phyloP scores from a whole-genome alignment of 2,113 vertebrate species.

The Corythoichthys haematopterus region DNA sequence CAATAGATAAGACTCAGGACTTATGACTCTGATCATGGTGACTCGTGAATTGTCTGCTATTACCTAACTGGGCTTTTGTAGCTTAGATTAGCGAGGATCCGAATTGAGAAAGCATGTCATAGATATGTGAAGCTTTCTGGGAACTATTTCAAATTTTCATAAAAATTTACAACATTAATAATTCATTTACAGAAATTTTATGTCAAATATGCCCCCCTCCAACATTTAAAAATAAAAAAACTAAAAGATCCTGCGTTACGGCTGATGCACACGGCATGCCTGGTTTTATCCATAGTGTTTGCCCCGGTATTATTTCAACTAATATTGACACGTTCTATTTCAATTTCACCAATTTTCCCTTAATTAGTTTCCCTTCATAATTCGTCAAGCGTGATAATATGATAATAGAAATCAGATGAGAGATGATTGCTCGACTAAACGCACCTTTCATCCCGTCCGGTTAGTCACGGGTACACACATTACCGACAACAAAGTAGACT shows the following conservation, averaged over 20 bases:
- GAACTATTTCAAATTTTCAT: no score
- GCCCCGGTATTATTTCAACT: constrained; percentile 22
- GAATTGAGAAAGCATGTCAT: no score
- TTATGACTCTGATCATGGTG: no score
- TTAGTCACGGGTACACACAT: constrained; percentile 53
- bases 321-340: constrained; percentile 14
- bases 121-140: no score
- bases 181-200: neutral
- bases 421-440: constrained; percentile 11
- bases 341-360: constrained; percentile 24
- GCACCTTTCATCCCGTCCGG: constrained; percentile 45
- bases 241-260: neutral
- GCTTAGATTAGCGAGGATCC: no score
- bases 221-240: neutral
- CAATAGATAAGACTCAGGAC: no score
- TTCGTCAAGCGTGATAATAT: constrained; percentile 32
- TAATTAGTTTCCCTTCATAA: constrained; percentile 30
- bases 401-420: constrained; percentile 33
- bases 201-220: neutral
- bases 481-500: constrained; percentile 51
- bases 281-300: constrained; percentile 12
- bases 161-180: no score
- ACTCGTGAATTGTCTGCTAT: no score
- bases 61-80: no score
- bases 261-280: neutral